A percentile compares a stretch with the other conserved stretches of the same genome.
Conservation (phyloP, 2,888 invertebrate genomes). For the Geotrupes spiniger region DNA sequence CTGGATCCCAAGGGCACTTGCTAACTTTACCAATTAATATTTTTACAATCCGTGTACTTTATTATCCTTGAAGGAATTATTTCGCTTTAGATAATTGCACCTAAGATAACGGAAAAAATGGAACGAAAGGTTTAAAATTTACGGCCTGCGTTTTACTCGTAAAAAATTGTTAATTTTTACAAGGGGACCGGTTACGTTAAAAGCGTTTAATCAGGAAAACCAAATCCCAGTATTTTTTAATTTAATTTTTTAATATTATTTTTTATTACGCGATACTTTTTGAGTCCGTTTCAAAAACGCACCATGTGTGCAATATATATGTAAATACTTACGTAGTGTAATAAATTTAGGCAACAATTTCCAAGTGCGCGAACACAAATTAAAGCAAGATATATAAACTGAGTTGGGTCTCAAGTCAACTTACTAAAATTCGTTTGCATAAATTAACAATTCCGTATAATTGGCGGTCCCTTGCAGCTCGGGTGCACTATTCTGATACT, state of each 20-base stretch:
- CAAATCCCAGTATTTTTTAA: no score
- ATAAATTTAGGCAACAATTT: background rate
- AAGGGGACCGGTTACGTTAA: no score
- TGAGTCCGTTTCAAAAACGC: no score
- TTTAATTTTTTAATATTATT: no score
- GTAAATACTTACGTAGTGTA: no score
- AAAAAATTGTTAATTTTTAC: no score
- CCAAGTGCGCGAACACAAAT: background rate
- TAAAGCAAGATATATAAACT: conserved; percentile 12
- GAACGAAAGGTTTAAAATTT: conserved; percentile 33
- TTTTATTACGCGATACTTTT: no score
- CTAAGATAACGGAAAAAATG: conserved; percentile 37
- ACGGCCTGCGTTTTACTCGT: background rate
- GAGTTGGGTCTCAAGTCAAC: conserved; percentile 25
- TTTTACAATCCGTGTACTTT: conserved; percentile 46
- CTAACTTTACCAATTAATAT: conserved; percentile 50
- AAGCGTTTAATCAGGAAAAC: no score
- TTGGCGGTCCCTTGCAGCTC: conserved; percentile 29
- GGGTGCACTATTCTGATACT: conserved; percentile 32
- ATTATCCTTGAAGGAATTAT: conserved; percentile 45
- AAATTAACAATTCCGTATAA: conserved; percentile 42
- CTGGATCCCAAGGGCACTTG: conserved; percentile 35
- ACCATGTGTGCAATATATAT: no score
- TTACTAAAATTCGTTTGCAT: conserved; percentile 39
- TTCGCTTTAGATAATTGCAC: conserved; percentile 40